Conservation (phyloP, 2,888 invertebrate genomes). For the Lobophora halterata region DNA sequence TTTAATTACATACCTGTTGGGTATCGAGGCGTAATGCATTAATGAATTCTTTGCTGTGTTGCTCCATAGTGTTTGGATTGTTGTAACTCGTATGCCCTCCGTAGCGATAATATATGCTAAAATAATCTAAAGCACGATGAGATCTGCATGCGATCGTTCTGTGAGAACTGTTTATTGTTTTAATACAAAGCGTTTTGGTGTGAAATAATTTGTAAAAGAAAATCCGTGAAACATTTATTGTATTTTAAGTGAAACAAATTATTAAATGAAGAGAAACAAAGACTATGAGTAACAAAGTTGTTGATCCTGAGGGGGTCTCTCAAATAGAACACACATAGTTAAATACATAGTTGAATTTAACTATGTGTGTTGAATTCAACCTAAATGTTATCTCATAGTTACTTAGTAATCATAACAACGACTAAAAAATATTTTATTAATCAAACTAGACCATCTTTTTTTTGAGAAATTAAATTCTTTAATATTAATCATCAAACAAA, state of each 20-base stretch:
- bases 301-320: too few species aligned
- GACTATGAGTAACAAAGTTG: too few species aligned
- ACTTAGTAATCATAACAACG: too few species aligned
- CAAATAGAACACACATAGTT: too few species aligned
- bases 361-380: too few species aligned
- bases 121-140: slow-evolving; percentile 43
- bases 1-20: slow-evolving; percentile 51
- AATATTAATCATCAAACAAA: slow-evolving; percentile 6
- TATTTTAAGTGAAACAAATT: too few species aligned
- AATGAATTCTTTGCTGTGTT: slow-evolving; percentile 25
- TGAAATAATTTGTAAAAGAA: slow-evolving; percentile 24
- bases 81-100: slow-evolving; percentile 44
- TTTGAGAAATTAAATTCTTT: too few species aligned
- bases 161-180: slow-evolving; percentile 48
- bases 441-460: too few species aligned
- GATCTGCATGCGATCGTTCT: slow-evolving; percentile 42
- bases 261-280: too few species aligned
- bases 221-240: slow-evolving; percentile 22
- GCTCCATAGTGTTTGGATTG: slow-evolving; percentile 65
- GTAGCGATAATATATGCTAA: slow-evolving; percentile 55
- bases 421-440: too few species aligned
- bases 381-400: too few species aligned
- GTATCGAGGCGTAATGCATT: slow-evolving; percentile 62
- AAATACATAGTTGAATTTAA: too few species aligned
- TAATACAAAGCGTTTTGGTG: slow-evolving; percentile 28